phyloP scores from a whole-genome alignment of 2,888 invertebrate genomes.

The Leistus spinibarbis region DNA sequence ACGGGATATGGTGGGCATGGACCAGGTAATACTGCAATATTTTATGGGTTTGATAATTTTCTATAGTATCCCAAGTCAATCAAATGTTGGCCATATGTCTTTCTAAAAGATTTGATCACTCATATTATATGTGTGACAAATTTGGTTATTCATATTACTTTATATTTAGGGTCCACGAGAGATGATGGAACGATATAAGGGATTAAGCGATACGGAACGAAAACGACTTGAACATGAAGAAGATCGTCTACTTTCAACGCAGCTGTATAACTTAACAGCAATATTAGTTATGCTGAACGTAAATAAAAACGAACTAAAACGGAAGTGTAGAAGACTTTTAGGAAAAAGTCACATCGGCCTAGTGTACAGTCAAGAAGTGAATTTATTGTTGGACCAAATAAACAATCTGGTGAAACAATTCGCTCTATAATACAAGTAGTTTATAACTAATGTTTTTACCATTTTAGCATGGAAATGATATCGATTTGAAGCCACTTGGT shows the following conservation, averaged over 20 bases:
- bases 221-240: conserved; percentile 98
- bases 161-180: conserved; percentile 80
- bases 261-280: conserved; percentile 95
- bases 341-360: conserved; percentile 99
- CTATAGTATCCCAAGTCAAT: too few species aligned
- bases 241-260: conserved; percentile 91
- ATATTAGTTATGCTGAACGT: conserved; percentile 94
- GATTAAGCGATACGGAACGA: conserved; percentile 87
- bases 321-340: conserved; percentile 87
- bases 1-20: conserved; percentile 99
- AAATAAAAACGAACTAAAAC: conserved; percentile 79
- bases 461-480: conserved; percentile 93
- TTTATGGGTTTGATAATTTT: too few species aligned
- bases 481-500: conserved; percentile 93
- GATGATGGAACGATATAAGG: conserved; percentile 98
- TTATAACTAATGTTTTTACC: conserved; percentile 8
- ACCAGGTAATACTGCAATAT: conserved; percentile 67
- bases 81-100: too few species aligned
- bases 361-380: conserved; percentile 96
- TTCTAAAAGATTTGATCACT: too few species aligned
- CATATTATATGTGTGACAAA: too few species aligned
- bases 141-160: too few species aligned
- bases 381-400: conserved; percentile 93
- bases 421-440: not conserved
- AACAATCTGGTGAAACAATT: conserved; percentile 78